Evolutionary conservation across 1,140 invertebrate genomes (phyloP).

Genomic region (Neodiprion fabricii): DNA sequence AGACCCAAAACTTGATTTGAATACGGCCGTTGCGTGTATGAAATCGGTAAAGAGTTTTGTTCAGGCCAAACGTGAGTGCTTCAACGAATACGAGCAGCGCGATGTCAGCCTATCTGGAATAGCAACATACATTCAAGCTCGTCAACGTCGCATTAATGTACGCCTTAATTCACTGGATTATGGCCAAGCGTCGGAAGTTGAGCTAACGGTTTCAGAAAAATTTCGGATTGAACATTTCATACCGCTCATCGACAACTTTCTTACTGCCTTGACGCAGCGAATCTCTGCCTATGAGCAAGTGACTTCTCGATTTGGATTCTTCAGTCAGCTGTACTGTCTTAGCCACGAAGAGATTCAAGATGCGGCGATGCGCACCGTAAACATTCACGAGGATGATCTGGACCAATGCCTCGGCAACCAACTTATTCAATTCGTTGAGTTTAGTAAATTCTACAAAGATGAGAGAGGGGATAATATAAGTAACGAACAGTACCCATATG

Average conservation of each 20-base stretch:
- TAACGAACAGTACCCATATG: conserved; percentile 25
- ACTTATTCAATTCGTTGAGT: conserved; percentile 19
- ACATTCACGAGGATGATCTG: background rate
- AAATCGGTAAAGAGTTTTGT: background rate
- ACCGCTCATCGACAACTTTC: background rate
- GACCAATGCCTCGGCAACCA: background rate
- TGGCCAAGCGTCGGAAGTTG: background rate
- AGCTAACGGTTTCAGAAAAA: background rate
- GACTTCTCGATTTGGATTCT: background rate
- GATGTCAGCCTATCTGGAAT: background rate
- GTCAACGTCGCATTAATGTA: background rate
- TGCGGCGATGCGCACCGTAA: background rate
- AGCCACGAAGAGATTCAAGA: background rate
- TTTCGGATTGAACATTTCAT: conserved; percentile 1
- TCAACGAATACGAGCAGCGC: background rate
- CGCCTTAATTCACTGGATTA: background rate
- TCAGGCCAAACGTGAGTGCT: background rate
- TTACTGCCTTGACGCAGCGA: background rate
- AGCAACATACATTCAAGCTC: background rate
- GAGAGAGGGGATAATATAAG: conserved; percentile 14
- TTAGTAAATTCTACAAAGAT: conserved; percentile 23
- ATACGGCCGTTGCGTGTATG: conserved; percentile 12
- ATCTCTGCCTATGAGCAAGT: background rate
- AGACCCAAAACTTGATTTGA: background rate
- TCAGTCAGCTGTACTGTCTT: background rate